Evolutionary conservation across 2,113 vertebrate genomes (phyloP).

Genomic region (Hemibagrus wyckioides): DNA sequence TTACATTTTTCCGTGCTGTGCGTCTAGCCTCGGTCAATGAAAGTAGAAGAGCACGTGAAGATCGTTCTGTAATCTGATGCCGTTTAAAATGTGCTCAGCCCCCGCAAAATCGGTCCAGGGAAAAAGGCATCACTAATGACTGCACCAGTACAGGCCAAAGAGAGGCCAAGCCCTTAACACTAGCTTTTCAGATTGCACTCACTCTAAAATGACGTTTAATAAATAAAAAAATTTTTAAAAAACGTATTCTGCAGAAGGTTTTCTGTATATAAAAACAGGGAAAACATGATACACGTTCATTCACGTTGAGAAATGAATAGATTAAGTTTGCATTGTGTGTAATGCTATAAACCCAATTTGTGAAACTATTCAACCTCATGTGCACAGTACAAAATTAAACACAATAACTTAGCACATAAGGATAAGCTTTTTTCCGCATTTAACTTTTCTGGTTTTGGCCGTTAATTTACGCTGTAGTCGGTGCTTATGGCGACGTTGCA

Average conservation of each 20-base stretch:
- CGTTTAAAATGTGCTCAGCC: not conserved
- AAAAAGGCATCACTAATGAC: constrained; percentile 9
- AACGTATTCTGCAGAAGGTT: too few relatives aligned
- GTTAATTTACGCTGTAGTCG: too few relatives aligned
- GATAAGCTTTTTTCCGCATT: not conserved
- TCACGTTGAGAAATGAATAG: too few relatives aligned
- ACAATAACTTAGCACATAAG: not conserved
- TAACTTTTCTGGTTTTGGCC: not conserved
- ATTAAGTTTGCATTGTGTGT: not conserved
- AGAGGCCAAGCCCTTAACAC: too few relatives aligned
- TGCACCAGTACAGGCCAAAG: not conserved
- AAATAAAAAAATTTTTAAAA: not conserved
- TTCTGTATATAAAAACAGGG: not conserved
- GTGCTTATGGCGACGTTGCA: not conserved
- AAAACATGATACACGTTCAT: not conserved
- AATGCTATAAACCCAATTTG: not conserved
- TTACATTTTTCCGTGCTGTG: not conserved
- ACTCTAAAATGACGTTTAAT: not conserved
- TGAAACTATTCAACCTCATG: not conserved
- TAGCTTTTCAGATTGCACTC: not conserved
- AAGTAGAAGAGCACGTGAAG: not conserved
- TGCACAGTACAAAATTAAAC: not conserved
- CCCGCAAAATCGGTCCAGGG: not conserved
- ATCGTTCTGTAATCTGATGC: constrained; percentile 6
- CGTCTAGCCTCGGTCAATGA: not conserved